These are phyloP conservation scores for Pedetes capensis DNA, from an alignment of 2,113 vertebrate species.

Conservation along the genomic window DNA sequence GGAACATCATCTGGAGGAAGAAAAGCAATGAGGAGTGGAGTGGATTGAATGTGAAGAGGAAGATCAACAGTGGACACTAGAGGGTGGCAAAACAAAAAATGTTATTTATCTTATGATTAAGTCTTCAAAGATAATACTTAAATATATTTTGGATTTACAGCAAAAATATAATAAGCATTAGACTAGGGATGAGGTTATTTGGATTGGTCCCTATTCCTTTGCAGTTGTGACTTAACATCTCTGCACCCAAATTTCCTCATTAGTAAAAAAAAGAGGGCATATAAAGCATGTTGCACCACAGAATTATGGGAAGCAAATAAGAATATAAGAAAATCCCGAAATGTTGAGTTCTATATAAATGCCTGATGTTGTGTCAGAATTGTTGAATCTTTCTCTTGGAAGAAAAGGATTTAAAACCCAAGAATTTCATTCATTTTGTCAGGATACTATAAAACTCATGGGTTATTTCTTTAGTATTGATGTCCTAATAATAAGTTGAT, in stretches of 20 bases:
- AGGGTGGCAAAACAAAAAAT: not conserved
- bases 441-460: slow-evolving; percentile 10
- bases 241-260: not conserved
- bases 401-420: not conserved
- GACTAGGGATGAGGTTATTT: not conserved
- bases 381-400: not conserved
- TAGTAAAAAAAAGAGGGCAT: not conserved
- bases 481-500: not conserved
- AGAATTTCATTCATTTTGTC: not conserved
- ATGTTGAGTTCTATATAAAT: not conserved
- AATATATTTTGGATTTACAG: not conserved
- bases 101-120: not conserved
- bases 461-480: slow-evolving; percentile 8
- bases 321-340: not conserved
- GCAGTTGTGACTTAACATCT: not conserved
- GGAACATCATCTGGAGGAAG: not conserved
- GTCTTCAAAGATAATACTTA: not conserved
- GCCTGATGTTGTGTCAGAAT: not conserved
- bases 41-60: not conserved
- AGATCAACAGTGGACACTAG: not conserved
- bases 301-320: not conserved
- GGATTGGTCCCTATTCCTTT: not conserved
- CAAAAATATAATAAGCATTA: not conserved
- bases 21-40: not conserved
- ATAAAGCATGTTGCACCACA: not conserved